A percentile compares a stretch with the other conserved stretches of the same genome.
These are phyloP conservation scores for Chiroxiphia lanceolata DNA, from an alignment of 2,797 vertebrate genomes.

Conservation along the genomic window DNA sequence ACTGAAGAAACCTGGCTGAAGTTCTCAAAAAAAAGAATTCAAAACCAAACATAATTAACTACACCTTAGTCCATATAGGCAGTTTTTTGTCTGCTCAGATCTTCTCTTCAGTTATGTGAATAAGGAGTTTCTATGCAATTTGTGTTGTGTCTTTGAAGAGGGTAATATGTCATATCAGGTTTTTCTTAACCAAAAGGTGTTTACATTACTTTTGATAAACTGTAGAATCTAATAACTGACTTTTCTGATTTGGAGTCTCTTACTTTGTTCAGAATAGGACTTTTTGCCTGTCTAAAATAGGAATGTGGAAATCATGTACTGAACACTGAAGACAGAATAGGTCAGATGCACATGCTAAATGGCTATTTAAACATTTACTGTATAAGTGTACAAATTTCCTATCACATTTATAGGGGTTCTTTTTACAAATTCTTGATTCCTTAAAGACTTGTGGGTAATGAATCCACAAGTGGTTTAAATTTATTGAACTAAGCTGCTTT, in stretches of 20 bases:
- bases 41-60: background rate
- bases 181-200: background rate
- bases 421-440: background rate
- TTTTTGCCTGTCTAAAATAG: background rate
- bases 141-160: background rate
- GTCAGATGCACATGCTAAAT: background rate
- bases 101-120: background rate
- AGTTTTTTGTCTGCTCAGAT: background rate
- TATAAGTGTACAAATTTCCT: background rate
- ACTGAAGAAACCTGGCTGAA: background rate
- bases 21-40: background rate
- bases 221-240: background rate
- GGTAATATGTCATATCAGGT: background rate
- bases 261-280: background rate
- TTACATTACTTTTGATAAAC: background rate
- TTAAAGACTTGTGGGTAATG: background rate
- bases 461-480: background rate
- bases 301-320: background rate
- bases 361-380: background rate
- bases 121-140: background rate
- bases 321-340: background rate
- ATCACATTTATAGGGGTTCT: background rate
- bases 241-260: background rate
- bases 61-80: background rate
- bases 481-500: background rate